Base-by-base conservation (phyloP, 2,113 vertebrate species). In the Brachypodius melanocephalos region DNA sequence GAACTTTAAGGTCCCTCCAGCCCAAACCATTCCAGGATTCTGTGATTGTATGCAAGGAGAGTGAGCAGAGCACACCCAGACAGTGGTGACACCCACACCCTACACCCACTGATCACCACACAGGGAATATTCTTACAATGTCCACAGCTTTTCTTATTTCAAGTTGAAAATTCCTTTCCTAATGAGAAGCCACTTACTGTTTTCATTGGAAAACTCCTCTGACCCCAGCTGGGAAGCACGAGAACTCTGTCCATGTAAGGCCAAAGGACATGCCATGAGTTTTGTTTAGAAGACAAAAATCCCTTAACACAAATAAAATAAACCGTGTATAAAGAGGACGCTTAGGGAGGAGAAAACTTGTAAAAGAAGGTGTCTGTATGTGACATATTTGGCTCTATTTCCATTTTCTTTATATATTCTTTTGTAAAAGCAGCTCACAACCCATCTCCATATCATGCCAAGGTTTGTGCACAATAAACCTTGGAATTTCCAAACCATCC, bases 151-250 rank as follows among this genome's bases (percentile, higher is more conserved):
- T 34, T 22, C 36, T 52, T 2, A 29, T 12, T 77, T n/a, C 1
- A 19, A 34, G 14, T 17, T 42, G 38, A 61, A 45, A 75, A 72
- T 9, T 8, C 18, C 43, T 51, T 43, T 32, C 57, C 69, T 62
- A 73, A 31, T 1, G 29, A 74, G 57, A 38, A 92, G 15, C 5
- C 34, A 21, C 16, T 74, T 10, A 3, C 1, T 67, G 22, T 31
- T 76, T 54, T 31, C 77, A 75, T 13, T 17, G 40, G 40, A 16
- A 89, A 80, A 63, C 24, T 51, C 2, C 4, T 5, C 61, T 22
- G 29, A 17, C 14, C 51, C n/a, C 51, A 9, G 25, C 16, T 65
- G 4, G 0, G 36, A 66, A 55, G 57, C 66, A 40, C 0, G 0
- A 12, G 26, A 54, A 79, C 12, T 22, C 28, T 45, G 61, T 19